These are phyloP conservation scores for Cetonia aurata DNA, from an alignment of 2,888 invertebrate species.

Conservation along the genomic window DNA sequence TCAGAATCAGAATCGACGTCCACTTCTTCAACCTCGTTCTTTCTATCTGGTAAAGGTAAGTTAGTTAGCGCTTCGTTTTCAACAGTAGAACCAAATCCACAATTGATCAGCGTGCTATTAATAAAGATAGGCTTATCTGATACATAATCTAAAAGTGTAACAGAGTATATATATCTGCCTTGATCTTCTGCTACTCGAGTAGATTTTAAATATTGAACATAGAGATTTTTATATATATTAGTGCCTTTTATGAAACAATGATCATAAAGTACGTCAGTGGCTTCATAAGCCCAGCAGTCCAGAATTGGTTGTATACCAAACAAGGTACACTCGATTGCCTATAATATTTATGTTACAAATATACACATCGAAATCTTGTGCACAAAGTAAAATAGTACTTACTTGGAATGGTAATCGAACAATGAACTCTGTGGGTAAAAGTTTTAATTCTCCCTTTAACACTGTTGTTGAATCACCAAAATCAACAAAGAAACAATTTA, in stretches of 20 bases:
- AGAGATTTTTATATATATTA: constrained; percentile 66
- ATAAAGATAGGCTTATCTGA: constrained; percentile 65
- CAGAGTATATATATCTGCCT: constrained; percentile 68
- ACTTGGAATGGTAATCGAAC: constrained; percentile 70
- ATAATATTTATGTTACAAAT: constrained; percentile 51
- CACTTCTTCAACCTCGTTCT: constrained; percentile 41
- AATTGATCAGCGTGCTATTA: constrained; percentile 69
- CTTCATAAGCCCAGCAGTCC: constrained; percentile 69
- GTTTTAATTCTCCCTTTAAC: constrained; percentile 63
- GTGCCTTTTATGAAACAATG: constrained; percentile 64
- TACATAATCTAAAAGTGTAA: constrained; percentile 68
- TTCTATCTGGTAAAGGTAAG: constrained; percentile 50
- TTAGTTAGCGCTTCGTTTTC: constrained; percentile 49
- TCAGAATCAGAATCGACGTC: constrained; percentile 38
- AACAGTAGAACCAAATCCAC: constrained; percentile 65
- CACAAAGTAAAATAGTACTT: not conserved
- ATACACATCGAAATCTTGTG: not conserved
- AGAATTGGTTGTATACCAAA: constrained; percentile 68
- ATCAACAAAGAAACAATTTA: constrained; percentile 74
- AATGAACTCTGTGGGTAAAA: constrained; percentile 69
- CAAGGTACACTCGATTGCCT: constrained; percentile 75
- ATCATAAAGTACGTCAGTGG: constrained; percentile 69
- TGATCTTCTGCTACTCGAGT: constrained; percentile 56
- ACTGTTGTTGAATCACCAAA: constrained; percentile 72
- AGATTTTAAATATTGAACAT: constrained; percentile 63